Conservation (phyloP, 92 coral and sea anemone species). For the Montipora capitata region DNA sequence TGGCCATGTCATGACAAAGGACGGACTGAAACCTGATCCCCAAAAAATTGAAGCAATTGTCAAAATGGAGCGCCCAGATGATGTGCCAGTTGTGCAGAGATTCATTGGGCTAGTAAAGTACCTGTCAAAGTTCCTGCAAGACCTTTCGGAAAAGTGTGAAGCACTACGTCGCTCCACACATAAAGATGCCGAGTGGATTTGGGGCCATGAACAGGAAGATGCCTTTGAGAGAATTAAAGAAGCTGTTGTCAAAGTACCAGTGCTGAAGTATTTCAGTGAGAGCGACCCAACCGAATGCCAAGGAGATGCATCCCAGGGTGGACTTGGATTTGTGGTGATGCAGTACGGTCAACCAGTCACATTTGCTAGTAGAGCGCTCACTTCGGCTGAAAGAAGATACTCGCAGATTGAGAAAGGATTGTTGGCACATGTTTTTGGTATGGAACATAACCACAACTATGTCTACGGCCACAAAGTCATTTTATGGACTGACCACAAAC, state of each 20-base stretch:
- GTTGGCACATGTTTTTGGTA: constrained; percentile 70
- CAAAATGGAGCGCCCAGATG: constrained; percentile 55
- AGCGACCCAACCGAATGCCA: constrained; percentile 59
- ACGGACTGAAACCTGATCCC: constrained; percentile 70
- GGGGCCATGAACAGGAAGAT: constrained; percentile 51
- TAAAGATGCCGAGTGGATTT: constrained; percentile 53
- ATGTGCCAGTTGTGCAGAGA: constrained; percentile 60
- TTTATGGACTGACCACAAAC: constrained; percentile 74
- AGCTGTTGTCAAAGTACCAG: constrained; percentile 68
- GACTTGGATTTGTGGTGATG: constrained; percentile 53
- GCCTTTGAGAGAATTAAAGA: no score
- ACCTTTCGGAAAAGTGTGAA: constrained; percentile 64
- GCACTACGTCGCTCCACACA: constrained; percentile 68
- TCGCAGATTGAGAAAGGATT: constrained; percentile 80
- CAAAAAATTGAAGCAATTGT: constrained; percentile 66
- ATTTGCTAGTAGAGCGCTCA: constrained; percentile 73
- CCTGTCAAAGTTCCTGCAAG: constrained; percentile 57
- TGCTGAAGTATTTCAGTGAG: constrained; percentile 48
- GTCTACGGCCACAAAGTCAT: constrained; percentile 61
- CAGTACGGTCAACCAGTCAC: constrained; percentile 53
- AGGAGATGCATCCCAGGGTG: constrained; percentile 45
- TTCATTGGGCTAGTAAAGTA: constrained; percentile 72
- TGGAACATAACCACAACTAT: constrained; percentile 77
- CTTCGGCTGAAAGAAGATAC: constrained; percentile 60
- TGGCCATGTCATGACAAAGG: constrained; percentile 58